phyloP scores from a whole-genome alignment of 2,888 invertebrate genomes.

The Tiliacea aurago region DNA sequence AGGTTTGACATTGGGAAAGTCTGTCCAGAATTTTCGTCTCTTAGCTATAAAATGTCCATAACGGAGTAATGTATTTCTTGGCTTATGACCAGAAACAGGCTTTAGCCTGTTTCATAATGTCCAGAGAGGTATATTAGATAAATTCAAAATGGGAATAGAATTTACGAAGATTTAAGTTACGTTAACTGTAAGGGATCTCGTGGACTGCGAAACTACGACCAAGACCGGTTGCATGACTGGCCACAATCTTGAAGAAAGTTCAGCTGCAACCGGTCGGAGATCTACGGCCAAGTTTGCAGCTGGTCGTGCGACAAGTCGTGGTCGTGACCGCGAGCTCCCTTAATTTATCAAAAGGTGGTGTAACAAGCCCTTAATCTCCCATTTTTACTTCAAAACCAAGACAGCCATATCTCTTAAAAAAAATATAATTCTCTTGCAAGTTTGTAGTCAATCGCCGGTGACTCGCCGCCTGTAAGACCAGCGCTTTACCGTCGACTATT shows the following conservation, averaged over 20 bases:
- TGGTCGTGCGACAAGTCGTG: not conserved
- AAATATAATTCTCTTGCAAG: not conserved
- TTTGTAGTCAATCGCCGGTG: not conserved
- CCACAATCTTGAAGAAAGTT: not conserved
- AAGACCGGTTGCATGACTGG: not conserved
- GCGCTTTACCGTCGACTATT: conserved; percentile 48
- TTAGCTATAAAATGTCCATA: not conserved
- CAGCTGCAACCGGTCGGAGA: too few relatives aligned
- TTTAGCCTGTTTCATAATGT: too few relatives aligned
- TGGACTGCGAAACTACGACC: too few relatives aligned
- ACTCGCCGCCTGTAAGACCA: conserved; percentile 32
- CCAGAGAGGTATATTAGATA: not conserved
- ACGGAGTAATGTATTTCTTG: not conserved
- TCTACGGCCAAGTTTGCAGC: not conserved
- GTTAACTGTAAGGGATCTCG: not conserved
- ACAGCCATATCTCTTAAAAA: not conserved
- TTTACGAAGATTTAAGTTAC: not conserved
- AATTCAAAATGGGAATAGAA: not conserved
- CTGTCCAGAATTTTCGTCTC: not conserved
- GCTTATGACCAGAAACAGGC: not conserved
- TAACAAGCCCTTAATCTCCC: not conserved
- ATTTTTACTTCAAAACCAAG: not conserved
- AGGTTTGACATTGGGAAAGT: not conserved
- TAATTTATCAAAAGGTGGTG: not conserved
- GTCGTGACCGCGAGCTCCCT: not conserved